Conservation (phyloP, 2,113 vertebrate species). For the Cephalopterus ornatus region DNA sequence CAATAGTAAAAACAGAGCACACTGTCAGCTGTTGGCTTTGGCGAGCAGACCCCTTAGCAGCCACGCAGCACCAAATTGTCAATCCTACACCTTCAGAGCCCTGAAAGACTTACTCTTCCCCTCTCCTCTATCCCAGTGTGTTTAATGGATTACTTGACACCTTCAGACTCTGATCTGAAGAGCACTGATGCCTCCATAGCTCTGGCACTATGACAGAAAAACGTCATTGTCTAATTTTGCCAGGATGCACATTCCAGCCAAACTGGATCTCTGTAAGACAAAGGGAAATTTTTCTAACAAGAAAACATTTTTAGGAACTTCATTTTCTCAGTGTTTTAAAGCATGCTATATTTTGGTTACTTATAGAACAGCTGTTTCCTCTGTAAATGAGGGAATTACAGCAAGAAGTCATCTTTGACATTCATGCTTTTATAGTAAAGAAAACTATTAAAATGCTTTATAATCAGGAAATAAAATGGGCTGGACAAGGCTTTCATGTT, state of each 20-base stretch:
- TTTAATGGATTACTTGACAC: too few relatives aligned
- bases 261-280: not conserved
- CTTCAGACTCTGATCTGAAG: too few relatives aligned
- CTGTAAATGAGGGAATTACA: not conserved
- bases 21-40: too few relatives aligned
- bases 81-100: too few relatives aligned
- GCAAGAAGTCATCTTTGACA: not conserved
- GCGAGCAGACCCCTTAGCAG: too few relatives aligned
- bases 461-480: not conserved
- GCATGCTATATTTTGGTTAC: not conserved
- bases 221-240: not conserved
- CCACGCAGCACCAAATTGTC: too few relatives aligned
- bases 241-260: not conserved
- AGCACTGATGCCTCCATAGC: too few relatives aligned
- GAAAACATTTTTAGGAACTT: not conserved
- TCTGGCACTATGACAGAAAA: too few relatives aligned
- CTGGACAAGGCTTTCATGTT: not conserved
- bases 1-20: too few relatives aligned
- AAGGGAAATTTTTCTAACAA: not conserved
- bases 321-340: not conserved
- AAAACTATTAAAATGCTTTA: not conserved
- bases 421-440: not conserved
- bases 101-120: too few relatives aligned
- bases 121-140: too few relatives aligned
- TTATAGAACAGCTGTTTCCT: not conserved